These are phyloP conservation scores for Drosophila kurseongensis DNA, from an alignment of 1,140 invertebrate species.

Conservation along the genomic window DNA sequence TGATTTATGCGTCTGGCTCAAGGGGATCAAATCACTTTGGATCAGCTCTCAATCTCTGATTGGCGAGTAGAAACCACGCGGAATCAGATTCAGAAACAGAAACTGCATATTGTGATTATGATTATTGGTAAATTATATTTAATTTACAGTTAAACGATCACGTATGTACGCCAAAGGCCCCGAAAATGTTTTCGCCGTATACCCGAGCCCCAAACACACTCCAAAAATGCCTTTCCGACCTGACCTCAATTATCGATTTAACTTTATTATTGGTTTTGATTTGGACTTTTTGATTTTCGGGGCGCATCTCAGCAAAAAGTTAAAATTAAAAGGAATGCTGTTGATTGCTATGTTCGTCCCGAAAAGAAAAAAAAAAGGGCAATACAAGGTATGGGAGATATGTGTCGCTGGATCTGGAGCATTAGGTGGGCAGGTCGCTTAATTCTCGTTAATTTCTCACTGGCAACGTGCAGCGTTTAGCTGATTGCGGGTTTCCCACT, in stretches of 20 bases:
- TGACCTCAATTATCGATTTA: slow-evolving; percentile 85
- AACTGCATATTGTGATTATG: slow-evolving; percentile 80
- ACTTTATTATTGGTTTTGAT: slow-evolving; percentile 85
- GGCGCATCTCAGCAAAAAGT: slow-evolving; percentile 58
- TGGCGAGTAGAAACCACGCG: slow-evolving; percentile 21
- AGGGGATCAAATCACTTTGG: slow-evolving; percentile 64
- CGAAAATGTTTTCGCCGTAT: slow-evolving; percentile 27
- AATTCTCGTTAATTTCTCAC: slow-evolving; percentile 79
- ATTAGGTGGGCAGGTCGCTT: slow-evolving; percentile 73
- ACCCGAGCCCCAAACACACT: slow-evolving; percentile 18
- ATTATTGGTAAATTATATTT: slow-evolving; percentile 85
- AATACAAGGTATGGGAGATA: slow-evolving; percentile 17
- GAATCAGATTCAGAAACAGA: slow-evolving; percentile 30
- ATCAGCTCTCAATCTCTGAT: slow-evolving; percentile 54
- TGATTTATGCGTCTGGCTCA: slow-evolving; percentile 79
- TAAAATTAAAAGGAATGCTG: slow-evolving; percentile 82
- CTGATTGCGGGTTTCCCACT: slow-evolving; percentile 71
- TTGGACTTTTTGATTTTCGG: slow-evolving; percentile 69
- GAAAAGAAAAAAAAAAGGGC: slow-evolving; percentile 5
- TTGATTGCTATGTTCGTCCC: slow-evolving; percentile 64
- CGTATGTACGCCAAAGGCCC: slow-evolving; percentile 67
- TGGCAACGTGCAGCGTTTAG: slow-evolving; percentile 76
- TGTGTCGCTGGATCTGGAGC: slow-evolving; percentile 45
- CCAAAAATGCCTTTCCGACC: slow-evolving; percentile 47
- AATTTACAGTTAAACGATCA: slow-evolving; percentile 85